Base-by-base conservation (phyloP, 2,797 vertebrate species). In the Argyrosomus regius region DNA sequence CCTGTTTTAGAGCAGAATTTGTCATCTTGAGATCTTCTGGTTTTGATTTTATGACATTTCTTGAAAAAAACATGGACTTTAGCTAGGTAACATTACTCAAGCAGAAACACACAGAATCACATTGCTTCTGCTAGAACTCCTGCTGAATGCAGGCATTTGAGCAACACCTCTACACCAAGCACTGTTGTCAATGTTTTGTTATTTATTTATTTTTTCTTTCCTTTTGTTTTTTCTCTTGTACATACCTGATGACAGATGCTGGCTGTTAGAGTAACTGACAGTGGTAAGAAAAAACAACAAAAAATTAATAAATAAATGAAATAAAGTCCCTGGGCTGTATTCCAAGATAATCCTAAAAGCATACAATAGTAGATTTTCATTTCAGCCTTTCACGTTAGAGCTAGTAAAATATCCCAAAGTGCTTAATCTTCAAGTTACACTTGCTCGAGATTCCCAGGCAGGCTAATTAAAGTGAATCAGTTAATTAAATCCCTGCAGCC, bases 391-490 rank as follows among this genome's bases (percentile, higher is more conserved):
- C 60, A 70, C 41, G 49, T 59, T n/a, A 17, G 20, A 56, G 52
- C 22, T 56, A 52, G 45, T 57, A 59, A 81, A 73, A 73, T 68
- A 63, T 66, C 70, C 70, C 48, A 16, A 75, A 77, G 77, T 53
- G 60, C 35, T 78, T 58, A 35, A 74, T 83, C 74, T 74, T 78
- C 14, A 63, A 66, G 50, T 64, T 73, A 71, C 49, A 49, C 45
- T 78, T 74, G 69, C 74, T 72, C 3, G 9, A 61, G 75, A 71
- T 83, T 87, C 62, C 60, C 58, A 24, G 4, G 53, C 35, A 73
- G 63, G 57, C 62, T 72, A 80, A 89, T 83, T 85, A 81, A 77
- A 81, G 75, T 78, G 67, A 87, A 85, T 83, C 75, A 72, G 63
- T 85, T 81, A 83, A 87, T 87, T 69, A 81, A 85, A 83, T 75